Conservation (phyloP, 2,113 vertebrate genomes). For the Halcyon senegalensis region DNA sequence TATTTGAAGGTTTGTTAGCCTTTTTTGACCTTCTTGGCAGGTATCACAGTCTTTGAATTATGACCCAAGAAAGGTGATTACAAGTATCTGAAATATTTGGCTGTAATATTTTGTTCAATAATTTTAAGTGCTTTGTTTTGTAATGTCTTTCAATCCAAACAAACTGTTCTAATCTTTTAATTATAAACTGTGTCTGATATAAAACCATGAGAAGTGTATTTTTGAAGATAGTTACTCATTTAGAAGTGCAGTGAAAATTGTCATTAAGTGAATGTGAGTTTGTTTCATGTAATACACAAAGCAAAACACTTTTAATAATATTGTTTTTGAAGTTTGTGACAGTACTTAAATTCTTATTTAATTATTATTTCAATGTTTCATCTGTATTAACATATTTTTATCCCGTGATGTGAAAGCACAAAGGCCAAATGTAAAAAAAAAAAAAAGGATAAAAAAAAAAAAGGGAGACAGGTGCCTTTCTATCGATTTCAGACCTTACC, state of each 20-base stretch:
- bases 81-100: conserved; percentile 69
- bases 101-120: conserved; percentile 54
- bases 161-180: conserved; percentile 57
- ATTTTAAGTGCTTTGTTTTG: conserved; percentile 69
- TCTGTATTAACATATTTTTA: conserved; percentile 62
- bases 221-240: conserved; percentile 64
- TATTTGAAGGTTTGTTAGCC: conserved; percentile 58
- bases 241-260: conserved; percentile 66
- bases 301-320: conserved; percentile 16
- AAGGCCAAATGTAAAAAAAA: conserved; percentile 15
- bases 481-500: conserved; percentile 10
- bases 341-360: conserved; percentile 45
- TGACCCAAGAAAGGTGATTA: conserved; percentile 59
- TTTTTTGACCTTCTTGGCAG: conserved; percentile 27
- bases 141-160: conserved; percentile 64
- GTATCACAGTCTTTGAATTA: conserved; percentile 63
- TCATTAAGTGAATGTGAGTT: conserved; percentile 44
- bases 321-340: conserved; percentile 50
- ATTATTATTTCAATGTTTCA: conserved; percentile 60
- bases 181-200: conserved; percentile 56
- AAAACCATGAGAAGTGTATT: conserved; percentile 68
- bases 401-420: conserved; percentile 52
- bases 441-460: too few relatives aligned
- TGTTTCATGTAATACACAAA: conserved; percentile 33
- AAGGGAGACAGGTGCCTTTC: conserved; percentile 20